Base-by-base conservation (phyloP, 2,888 invertebrate species). In the Drosophila putrida region DNA sequence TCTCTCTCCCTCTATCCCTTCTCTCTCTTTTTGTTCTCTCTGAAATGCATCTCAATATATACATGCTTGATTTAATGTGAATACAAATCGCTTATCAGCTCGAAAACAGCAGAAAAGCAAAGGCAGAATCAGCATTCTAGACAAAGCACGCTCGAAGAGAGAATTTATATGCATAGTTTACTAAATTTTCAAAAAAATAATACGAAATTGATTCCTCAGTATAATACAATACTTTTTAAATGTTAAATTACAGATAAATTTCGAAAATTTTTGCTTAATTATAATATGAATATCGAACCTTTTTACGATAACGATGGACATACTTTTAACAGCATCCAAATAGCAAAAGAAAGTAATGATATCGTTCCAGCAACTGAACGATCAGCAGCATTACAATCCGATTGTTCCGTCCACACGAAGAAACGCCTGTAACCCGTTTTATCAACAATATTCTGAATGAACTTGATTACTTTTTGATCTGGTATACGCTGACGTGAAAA, bases 81-180 rank as follows among this genome's bases (percentile, higher is more conserved):
- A 78, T 83, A 88, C 67, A 86, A 88, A 84, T 84, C 73, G 82
- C 72, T 78, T 78, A 78, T 87, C 85, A 75, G 69, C 69, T n/a
- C 28, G 9, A 54, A 57, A 62, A 39, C 41, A 61, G 41, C 33
- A 62, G 27, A 6, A 46, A 41, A 38, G 33, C 11, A n/a, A 9
- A 47, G 15, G 6, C 13, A 28, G 6, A 31, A 33, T 28, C 41
- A 15, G 31, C 31, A 20, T n/a, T 28, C 8, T 11, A 39, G 11
- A 1, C 11, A 10, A 39, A 31, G 15, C 51, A 38, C 4, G 11
- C 33, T 9, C 10, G n/a, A 20, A 59, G 43, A 43, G 8, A 3
- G 9, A 1, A 10, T 13, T 35, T 6, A 13, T 13, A 13, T 6
- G 13, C 1, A n/a, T 6, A 15, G 15, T 15, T 39, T 9, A 1